These are phyloP conservation scores for Meiosimyza platycephala DNA, from an alignment of 2,888 invertebrate genomes.

Conservation along the genomic window DNA sequence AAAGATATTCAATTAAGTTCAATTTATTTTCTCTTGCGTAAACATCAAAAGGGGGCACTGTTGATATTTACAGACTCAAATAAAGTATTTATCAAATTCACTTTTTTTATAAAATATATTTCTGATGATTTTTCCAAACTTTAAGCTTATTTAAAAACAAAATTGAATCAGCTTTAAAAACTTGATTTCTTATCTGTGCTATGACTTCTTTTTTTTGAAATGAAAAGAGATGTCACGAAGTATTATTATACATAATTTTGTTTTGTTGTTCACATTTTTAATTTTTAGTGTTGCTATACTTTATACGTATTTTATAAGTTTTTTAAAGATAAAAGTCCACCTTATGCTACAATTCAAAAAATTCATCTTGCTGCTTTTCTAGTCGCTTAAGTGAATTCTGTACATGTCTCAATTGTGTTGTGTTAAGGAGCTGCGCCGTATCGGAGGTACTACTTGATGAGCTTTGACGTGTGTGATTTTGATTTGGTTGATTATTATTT, in stretches of 20 bases:
- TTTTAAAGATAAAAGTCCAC: conserved; percentile 26
- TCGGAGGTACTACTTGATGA: conserved; percentile 70
- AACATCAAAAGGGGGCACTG: too few relatives aligned
- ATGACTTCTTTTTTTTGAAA: too few relatives aligned
- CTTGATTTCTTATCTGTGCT: too few relatives aligned
- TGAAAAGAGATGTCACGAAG: neutral
- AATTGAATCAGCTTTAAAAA: too few relatives aligned
- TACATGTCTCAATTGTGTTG: conserved; percentile 84
- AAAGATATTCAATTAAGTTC: too few relatives aligned
- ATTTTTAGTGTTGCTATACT: neutral
- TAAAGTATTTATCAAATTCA: too few relatives aligned
- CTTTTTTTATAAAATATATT: too few relatives aligned
- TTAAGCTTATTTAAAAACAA: too few relatives aligned
- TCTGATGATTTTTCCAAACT: too few relatives aligned
- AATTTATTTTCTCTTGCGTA: too few relatives aligned
- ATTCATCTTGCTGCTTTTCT: conserved; percentile 87
- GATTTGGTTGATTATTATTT: conserved; percentile 53
- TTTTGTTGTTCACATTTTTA: neutral
- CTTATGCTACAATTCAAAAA: conserved; percentile 88
- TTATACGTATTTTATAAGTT: neutral
- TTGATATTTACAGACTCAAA: too few relatives aligned
- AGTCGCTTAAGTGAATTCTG: conserved; percentile 83
- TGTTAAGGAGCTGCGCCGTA: conserved; percentile 69
- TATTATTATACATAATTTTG: neutral
- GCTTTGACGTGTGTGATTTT: conserved; percentile 62